A percentile compares a stretch with the other conserved stretches of the same genome.
Evolutionary conservation across 2,888 invertebrate species (phyloP).

Genomic region (Lagria hirta): DNA sequence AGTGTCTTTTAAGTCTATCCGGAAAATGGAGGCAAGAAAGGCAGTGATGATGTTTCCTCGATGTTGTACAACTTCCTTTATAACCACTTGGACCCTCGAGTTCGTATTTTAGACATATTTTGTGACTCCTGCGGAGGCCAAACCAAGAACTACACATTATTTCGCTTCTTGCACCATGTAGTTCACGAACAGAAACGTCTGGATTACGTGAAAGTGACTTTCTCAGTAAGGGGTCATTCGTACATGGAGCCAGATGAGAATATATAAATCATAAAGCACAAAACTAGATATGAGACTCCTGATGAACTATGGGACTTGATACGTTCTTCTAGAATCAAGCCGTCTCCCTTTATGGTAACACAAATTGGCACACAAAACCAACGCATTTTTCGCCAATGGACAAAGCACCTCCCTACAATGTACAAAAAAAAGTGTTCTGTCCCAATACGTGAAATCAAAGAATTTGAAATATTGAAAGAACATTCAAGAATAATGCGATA

Average conservation of each 20-base stretch:
- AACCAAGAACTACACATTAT: no score
- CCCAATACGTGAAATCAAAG: no score
- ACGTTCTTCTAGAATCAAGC: not conserved
- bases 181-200: not conserved
- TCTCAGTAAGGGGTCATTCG: not conserved
- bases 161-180: not conserved
- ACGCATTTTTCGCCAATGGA: not conserved
- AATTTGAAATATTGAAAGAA: no score
- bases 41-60: no score
- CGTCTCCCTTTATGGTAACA: not conserved
- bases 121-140: no score
- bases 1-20: slow-evolving; percentile 33
- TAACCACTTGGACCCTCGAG: no score
- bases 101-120: no score
- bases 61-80: no score
- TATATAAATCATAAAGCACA: not conserved
- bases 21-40: no score
- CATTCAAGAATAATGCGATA: no score
- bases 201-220: not conserved
- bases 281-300: not conserved
- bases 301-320: not conserved
- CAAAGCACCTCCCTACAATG: not conserved
- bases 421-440: no score
- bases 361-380: not conserved
- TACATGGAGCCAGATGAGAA: not conserved